Evolutionary conservation across 2,113 vertebrate species (phyloP).

Genomic region (Mus pahari): DNA sequence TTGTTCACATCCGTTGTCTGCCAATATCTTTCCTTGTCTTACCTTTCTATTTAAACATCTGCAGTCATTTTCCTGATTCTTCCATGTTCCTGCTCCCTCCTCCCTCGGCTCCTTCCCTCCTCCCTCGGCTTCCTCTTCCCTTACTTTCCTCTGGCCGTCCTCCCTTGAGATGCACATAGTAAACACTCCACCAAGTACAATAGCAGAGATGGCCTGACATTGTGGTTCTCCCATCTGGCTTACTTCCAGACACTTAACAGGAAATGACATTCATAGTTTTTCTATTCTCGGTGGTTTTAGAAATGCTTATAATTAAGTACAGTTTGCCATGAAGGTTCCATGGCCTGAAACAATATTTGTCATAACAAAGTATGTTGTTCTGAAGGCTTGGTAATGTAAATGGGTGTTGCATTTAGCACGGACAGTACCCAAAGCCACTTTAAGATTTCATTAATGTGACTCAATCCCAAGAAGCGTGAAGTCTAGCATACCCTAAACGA

Average conservation of each 20-base stretch:
- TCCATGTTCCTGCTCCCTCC: not conserved
- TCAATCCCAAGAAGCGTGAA: slow-evolving; percentile 40
- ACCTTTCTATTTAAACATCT: slow-evolving; percentile 34
- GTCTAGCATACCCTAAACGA: not conserved
- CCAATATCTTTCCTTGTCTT: not conserved
- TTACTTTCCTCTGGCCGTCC: not conserved
- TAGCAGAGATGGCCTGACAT: not conserved
- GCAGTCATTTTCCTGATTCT: slow-evolving; percentile 28
- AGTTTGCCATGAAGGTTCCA: not conserved
- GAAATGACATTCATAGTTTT: slow-evolving; percentile 66
- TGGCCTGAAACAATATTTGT: slow-evolving; percentile 45
- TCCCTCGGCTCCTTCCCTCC: not conserved
- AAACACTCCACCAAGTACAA: slow-evolving; percentile 3
- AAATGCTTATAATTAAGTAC: slow-evolving; percentile 63
- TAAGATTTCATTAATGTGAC: not conserved
- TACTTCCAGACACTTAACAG: slow-evolving; percentile 21
- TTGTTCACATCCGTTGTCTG: not conserved
- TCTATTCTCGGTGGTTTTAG: slow-evolving; percentile 51
- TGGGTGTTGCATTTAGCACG: slow-evolving; percentile 41
- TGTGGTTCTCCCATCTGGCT: not conserved
- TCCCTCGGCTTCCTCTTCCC: not conserved
- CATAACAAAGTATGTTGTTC: not conserved
- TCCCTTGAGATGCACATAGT: slow-evolving; percentile 28
- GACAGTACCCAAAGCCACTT: slow-evolving; percentile 19
- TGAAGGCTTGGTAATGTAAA: slow-evolving; percentile 26